Percentiles rank a stretch among this genome's conserved stretches.
Evolutionary conservation across 2,888 invertebrate genomes (phyloP).

Genomic region (Celastrina argiolus): DNA sequence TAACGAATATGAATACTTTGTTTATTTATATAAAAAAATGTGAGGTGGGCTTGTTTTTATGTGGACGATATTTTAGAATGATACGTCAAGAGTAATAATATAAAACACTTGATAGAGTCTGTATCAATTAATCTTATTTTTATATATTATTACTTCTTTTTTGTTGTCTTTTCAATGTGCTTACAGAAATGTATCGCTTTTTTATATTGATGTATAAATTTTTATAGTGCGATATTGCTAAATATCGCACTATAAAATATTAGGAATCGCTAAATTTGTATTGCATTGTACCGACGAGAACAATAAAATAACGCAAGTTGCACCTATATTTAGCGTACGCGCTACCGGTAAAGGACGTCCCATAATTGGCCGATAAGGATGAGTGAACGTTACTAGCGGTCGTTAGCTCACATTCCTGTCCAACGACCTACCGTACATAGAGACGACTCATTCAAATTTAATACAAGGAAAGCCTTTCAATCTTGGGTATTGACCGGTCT

Average conservation of each 20-base stretch:
- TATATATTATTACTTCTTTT: not conserved
- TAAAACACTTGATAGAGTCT: not conserved
- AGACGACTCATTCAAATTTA: not conserved
- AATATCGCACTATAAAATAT: too few species aligned
- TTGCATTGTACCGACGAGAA: too few species aligned
- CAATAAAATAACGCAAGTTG: not conserved
- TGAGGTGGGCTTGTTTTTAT: conserved; percentile 1
- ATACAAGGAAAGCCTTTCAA: too few species aligned
- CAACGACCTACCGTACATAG: not conserved
- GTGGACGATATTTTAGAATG: not conserved
- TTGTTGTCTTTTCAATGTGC: too few species aligned
- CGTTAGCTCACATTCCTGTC: conserved; percentile 7
- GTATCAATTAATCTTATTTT: not conserved
- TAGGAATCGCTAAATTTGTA: too few species aligned
- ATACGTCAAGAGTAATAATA: not conserved
- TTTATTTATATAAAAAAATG: not conserved
- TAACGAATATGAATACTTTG: not conserved
- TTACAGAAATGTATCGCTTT: too few species aligned
- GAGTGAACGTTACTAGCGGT: conserved; percentile 27
- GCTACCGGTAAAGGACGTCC: conserved; percentile 23
- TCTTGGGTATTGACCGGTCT: too few species aligned
- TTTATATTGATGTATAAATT: too few species aligned
- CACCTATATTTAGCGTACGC: not conserved
- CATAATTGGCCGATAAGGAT: conserved; percentile 33
- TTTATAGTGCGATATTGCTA: too few species aligned